Evolutionary conservation across 2,888 invertebrate species (phyloP).

Genomic region (Macropis europaea): DNA sequence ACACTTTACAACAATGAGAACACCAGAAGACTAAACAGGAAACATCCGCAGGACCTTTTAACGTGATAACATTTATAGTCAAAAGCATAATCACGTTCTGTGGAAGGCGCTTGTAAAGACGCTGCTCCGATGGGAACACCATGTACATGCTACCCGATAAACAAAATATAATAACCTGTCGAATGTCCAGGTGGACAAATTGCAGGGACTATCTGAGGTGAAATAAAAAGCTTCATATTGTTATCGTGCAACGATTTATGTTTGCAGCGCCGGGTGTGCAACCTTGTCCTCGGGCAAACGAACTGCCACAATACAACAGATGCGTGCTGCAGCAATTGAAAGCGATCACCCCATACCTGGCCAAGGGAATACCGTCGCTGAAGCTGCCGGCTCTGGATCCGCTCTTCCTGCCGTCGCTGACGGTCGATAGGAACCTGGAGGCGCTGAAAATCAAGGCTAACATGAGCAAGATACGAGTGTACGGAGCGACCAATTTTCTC

Average conservation of each 20-base stretch:
- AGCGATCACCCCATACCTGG: constrained; percentile 82
- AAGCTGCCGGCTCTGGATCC: constrained; percentile 88
- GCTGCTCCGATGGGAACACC: no score
- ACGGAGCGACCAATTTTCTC: constrained; percentile 85
- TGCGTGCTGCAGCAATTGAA: constrained; percentile 85
- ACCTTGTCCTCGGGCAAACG: constrained; percentile 65
- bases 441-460: constrained; percentile 87
- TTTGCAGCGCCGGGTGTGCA: constrained; percentile 72
- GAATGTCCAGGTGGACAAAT: no score
- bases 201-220: no score
- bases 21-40: neutral
- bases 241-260: neutral
- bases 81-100: no score
- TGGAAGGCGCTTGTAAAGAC: no score
- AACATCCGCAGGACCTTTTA: neutral
- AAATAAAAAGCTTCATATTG: neutral
- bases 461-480: constrained; percentile 85
- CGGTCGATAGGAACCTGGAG: constrained; percentile 86
- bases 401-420: constrained; percentile 85
- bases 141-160: no score
- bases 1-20: neutral
- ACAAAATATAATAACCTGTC: no score
- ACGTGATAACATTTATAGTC: no score
- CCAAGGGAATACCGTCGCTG: constrained; percentile 86
- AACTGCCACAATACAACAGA: constrained; percentile 69